Percentiles rank a stretch among this genome's conserved stretches.
These are phyloP conservation scores for Drosophila aff. DNA, from an alignment of 1,140 invertebrate species.

Conservation along the genomic window DNA sequence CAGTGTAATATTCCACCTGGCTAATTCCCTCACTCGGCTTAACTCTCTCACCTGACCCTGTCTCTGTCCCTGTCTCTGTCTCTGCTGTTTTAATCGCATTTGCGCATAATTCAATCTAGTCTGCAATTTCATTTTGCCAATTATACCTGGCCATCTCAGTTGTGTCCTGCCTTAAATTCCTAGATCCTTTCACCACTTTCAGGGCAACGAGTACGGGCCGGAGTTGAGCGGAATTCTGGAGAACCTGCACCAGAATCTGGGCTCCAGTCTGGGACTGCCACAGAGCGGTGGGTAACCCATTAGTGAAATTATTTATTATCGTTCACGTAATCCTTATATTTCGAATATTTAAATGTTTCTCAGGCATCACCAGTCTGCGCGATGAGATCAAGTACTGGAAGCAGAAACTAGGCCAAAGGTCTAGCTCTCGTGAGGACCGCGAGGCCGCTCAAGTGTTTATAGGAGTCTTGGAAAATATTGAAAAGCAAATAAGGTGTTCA, in stretches of 20 bases:
- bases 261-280: constrained; percentile 80
- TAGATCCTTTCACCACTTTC: constrained; percentile 14
- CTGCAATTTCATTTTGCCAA: constrained; percentile 77
- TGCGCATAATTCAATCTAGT: constrained; percentile 75
- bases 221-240: constrained; percentile 80
- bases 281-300: constrained; percentile 65
- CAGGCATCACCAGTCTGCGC: constrained; percentile 78
- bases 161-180: constrained; percentile 14
- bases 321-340: not conserved
- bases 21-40: constrained; percentile 63
- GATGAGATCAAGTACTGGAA: constrained; percentile 85
- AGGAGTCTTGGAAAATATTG: constrained; percentile 76
- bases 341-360: not conserved
- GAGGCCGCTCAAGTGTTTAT: constrained; percentile 84
- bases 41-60: constrained; percentile 34
- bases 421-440: constrained; percentile 79
- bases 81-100: constrained; percentile 71
- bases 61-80: not conserved
- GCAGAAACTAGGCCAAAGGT: constrained; percentile 79
- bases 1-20: constrained; percentile 54
- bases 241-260: constrained; percentile 79
- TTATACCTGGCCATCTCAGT: constrained; percentile 55
- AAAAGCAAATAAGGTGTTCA: constrained; percentile 75
- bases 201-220: constrained; percentile 79
- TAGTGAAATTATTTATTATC: too few species aligned